Evolutionary conservation across 2,888 invertebrate species (phyloP).

Genomic region (Lacanobia wlatinum): DNA sequence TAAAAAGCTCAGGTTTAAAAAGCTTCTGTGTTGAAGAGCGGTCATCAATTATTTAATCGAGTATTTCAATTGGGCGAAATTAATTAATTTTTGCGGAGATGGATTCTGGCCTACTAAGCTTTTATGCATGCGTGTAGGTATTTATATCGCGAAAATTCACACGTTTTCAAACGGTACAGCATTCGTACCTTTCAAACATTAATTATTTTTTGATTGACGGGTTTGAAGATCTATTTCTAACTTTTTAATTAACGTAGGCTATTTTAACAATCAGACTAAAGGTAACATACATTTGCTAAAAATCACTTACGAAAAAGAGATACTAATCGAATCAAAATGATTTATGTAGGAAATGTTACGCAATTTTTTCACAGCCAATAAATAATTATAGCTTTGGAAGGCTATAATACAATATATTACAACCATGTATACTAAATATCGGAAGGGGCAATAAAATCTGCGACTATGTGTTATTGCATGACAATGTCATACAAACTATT

Average conservation of each 20-base stretch:
- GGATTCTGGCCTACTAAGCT: neutral
- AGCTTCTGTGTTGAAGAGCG: slow-evolving; percentile 15
- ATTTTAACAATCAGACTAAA: too few relatives aligned
- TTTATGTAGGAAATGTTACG: too few relatives aligned
- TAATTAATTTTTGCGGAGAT: slow-evolving; percentile 27
- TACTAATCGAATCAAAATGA: neutral
- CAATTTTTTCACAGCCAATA: too few relatives aligned
- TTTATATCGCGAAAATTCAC: neutral
- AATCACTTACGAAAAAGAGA: neutral
- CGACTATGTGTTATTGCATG: slow-evolving; percentile 36
- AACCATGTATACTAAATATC: slow-evolving; percentile 17
- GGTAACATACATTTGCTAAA: neutral
- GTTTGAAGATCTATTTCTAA: neutral
- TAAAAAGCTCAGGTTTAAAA: too few relatives aligned
- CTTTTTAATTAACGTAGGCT: neutral
- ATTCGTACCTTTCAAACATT: neutral
- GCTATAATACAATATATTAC: slow-evolving; percentile 29
- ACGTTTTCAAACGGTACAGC: neutral
- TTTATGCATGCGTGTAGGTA: neutral
- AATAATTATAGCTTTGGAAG: slow-evolving; percentile 3
- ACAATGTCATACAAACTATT: slow-evolving; percentile 40
- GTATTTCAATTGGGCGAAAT: slow-evolving; percentile 31
- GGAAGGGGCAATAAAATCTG: slow-evolving; percentile 38
- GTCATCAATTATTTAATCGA: slow-evolving; percentile 41
- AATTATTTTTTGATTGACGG: neutral